Percentiles rank a stretch among this genome's conserved stretches.
phyloP scores from a whole-genome alignment of 2,888 invertebrate genomes.

The Vannuccia rotundouncinata region DNA sequence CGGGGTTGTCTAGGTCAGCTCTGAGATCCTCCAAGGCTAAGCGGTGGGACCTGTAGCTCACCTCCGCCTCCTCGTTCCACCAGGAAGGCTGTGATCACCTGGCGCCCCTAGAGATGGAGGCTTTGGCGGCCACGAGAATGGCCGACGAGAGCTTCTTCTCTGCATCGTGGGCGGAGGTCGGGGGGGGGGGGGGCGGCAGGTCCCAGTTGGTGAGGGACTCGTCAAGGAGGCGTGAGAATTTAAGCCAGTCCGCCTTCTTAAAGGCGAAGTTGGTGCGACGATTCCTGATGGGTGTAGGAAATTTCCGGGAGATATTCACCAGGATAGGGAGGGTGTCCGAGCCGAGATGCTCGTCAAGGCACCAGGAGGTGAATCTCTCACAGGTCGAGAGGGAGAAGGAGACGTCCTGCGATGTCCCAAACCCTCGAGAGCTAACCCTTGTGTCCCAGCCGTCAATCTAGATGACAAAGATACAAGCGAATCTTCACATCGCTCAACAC shows the following conservation, averaged over 20 bases:
- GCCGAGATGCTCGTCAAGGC: neutral
- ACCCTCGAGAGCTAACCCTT: neutral
- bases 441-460: neutral
- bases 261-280: neutral
- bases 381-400: neutral
- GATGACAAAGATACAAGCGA: neutral
- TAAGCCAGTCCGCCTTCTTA: neutral
- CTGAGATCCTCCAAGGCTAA: neutral
- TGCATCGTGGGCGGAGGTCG: neutral
- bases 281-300: neutral
- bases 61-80: constrained; percentile 20
- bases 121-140: neutral
- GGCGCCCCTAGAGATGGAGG: neutral
- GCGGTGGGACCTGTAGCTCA: neutral
- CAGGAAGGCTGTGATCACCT: neutral
- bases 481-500: too few species aligned
- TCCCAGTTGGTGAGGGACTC: neutral
- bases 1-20: neutral
- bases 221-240: neutral
- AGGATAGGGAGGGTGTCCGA: neutral
- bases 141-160: neutral
- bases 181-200: neutral
- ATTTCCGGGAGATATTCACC: neutral
- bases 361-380: neutral
- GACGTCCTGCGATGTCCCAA: neutral